phyloP scores from a whole-genome alignment of 2,797 vertebrate genomes.

The Lerista edwardsae region DNA sequence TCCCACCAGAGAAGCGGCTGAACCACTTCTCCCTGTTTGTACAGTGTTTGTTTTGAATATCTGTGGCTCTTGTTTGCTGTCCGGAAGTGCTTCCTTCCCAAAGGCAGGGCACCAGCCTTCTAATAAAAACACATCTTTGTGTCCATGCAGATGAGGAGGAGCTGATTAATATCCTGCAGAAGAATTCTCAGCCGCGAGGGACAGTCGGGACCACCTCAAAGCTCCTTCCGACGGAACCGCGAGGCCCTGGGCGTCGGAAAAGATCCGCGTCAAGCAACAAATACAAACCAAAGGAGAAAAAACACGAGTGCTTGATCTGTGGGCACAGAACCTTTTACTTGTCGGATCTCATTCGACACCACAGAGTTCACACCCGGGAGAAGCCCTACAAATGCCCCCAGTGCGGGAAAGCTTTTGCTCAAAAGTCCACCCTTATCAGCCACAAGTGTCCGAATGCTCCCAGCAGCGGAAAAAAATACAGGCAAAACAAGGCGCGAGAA shows the following conservation, averaged over 20 bases:
- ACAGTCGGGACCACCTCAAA: background rate
- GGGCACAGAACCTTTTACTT: constrained; percentile 17
- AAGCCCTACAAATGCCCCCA: background rate
- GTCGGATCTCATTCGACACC: background rate
- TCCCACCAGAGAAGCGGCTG: too few relatives aligned
- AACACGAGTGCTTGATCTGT: background rate
- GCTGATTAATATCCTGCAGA: constrained; percentile 14
- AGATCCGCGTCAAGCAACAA: background rate
- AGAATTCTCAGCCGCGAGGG: background rate
- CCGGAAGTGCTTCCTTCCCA: too few relatives aligned
- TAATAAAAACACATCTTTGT: background rate
- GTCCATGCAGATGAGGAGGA: constrained; percentile 10
- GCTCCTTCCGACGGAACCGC: background rate
- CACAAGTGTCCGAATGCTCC: too few relatives aligned
- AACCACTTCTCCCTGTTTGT: too few relatives aligned
- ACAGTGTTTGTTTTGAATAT: too few relatives aligned
- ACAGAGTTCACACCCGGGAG: background rate
- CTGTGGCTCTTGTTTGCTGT: too few relatives aligned
- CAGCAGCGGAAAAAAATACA: too few relatives aligned
- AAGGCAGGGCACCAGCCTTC: too few relatives aligned
- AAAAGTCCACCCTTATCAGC: background rate
- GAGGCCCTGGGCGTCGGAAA: accelerated
- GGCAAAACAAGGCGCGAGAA: too few relatives aligned
- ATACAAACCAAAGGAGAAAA: background rate
- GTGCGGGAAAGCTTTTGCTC: background rate